Base-by-base conservation (phyloP, 2,888 invertebrate species). In the Lydus trimaculatus region DNA sequence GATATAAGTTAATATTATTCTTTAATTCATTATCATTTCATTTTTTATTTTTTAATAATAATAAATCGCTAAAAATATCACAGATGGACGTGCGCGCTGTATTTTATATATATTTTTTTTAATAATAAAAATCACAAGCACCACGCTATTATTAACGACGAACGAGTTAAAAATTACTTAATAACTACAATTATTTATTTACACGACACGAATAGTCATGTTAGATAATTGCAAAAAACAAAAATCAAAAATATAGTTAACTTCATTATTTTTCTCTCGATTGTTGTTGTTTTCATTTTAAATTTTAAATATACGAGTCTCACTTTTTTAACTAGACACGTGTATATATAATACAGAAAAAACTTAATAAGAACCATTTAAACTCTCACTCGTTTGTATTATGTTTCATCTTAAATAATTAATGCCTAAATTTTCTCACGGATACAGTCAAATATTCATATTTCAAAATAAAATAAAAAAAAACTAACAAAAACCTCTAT, bases 1-100 rank as follows among this genome's bases (percentile, higher is more conserved):
- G 79, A 67, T 80, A 82, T 78, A 83, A 84, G 83, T 84, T 84
- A 82, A 84, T 81, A 78, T 82, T 81, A 84, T 85, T 84, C 84
- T 85, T 84, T 84, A 82, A 68, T 82, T 77, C 83, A 83, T 84
- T 85, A 85, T 84, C 84, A 81, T 85, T 43, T 43, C 17, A 3
- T 17, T 36, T 15, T 15, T 36, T 36, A n/a, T 9, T 7, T 48
- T 17, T 17, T 48, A 39, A 39, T 39, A 17, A 20, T 20, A 20
- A 20, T 48, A 48, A 84, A 81, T 83, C 81, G 83, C 83, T 85
- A 85, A 76, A 72, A 76, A 72, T 77, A 85, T 85, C 85, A 85
- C 85, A 85, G 85, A 84, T 85, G 82, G 81, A 82, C 80, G 80
- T 81, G 79, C 79, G 76, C 80, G 80, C 81, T 82, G 80, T 79